Evolutionary conservation across 2,888 invertebrate genomes (phyloP).

Genomic region (Oegoconia quadripuncta): DNA sequence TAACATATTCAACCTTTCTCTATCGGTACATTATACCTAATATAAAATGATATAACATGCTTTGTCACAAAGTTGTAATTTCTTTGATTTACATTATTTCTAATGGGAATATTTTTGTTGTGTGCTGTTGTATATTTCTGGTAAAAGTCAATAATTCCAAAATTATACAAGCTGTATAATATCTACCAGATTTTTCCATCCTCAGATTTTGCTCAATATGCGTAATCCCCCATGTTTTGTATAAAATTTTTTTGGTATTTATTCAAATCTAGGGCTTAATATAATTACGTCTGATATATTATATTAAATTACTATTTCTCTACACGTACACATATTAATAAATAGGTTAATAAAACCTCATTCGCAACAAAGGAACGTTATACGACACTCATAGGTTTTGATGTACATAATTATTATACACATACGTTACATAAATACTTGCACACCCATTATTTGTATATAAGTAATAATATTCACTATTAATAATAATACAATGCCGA

Average conservation of each 20-base stretch:
- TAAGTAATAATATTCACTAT: slow-evolving; percentile 42
- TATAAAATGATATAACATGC: too few species aligned
- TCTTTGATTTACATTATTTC: too few species aligned
- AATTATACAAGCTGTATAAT: too few species aligned
- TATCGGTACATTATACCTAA: too few species aligned
- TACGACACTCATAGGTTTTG: slow-evolving; percentile 59
- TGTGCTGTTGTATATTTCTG: too few species aligned
- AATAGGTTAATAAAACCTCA: slow-evolving; percentile 61
- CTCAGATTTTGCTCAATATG: slow-evolving; percentile 41
- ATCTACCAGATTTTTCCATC: too few species aligned
- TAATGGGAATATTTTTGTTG: too few species aligned
- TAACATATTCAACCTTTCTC: too few species aligned
- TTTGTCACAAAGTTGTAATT: too few species aligned
- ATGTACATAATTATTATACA: slow-evolving; percentile 46
- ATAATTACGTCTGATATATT: slow-evolving; percentile 42
- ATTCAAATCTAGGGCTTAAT: slow-evolving; percentile 44
- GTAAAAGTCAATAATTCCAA: too few species aligned
- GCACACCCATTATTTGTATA: slow-evolving; percentile 48
- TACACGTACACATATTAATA: slow-evolving; percentile 54
- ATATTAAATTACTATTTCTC: slow-evolving; percentile 43
- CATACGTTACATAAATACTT: slow-evolving; percentile 43
- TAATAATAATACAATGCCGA: slow-evolving; percentile 41
- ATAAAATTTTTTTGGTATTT: slow-evolving; percentile 52
- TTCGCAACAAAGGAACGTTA: slow-evolving; percentile 66
- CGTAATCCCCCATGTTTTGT: slow-evolving; percentile 48